These are phyloP conservation scores for Crematogaster levior DNA, from an alignment of 2,888 invertebrate species.

Conservation along the genomic window DNA sequence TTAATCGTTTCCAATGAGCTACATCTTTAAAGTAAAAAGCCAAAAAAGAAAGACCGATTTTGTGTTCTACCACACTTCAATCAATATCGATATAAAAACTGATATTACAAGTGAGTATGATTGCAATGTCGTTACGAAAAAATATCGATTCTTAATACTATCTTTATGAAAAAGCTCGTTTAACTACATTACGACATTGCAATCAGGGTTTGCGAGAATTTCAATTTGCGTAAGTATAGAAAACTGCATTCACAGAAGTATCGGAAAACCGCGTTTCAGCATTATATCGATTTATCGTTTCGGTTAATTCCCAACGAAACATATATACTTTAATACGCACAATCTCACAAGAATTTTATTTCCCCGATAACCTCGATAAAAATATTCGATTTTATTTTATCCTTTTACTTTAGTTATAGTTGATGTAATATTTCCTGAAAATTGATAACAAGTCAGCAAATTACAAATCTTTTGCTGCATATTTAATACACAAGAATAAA, in stretches of 20 bases:
- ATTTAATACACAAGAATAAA: neutral
- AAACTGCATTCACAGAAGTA: conserved; percentile 41
- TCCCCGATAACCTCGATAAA: conserved; percentile 41
- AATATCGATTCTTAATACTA: conserved; percentile 31
- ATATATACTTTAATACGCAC: conserved; percentile 34
- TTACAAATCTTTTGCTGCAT: conserved; percentile 47
- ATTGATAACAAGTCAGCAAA: conserved; percentile 20
- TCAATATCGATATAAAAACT: conserved; percentile 20
- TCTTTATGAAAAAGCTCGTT: conserved; percentile 38
- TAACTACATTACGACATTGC: conserved; percentile 27
- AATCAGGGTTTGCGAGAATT: conserved; percentile 42
- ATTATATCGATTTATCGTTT: conserved; percentile 42
- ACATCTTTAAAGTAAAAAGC: neutral
- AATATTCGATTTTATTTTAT: conserved; percentile 19
- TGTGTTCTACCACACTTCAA: neutral
- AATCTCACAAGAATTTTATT: conserved; percentile 29
- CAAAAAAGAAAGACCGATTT: neutral
- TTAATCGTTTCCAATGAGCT: conserved; percentile 18
- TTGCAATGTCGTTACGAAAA: conserved; percentile 29
- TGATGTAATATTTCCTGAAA: conserved; percentile 11
- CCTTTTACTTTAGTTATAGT: neutral
- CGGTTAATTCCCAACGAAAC: conserved; percentile 35
- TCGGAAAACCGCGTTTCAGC: conserved; percentile 35
- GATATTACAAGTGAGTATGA: neutral
- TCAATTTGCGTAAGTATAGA: conserved; percentile 47